These are phyloP conservation scores for Apodemia mormo DNA, from an alignment of 2,888 invertebrate species.

Conservation along the genomic window DNA sequence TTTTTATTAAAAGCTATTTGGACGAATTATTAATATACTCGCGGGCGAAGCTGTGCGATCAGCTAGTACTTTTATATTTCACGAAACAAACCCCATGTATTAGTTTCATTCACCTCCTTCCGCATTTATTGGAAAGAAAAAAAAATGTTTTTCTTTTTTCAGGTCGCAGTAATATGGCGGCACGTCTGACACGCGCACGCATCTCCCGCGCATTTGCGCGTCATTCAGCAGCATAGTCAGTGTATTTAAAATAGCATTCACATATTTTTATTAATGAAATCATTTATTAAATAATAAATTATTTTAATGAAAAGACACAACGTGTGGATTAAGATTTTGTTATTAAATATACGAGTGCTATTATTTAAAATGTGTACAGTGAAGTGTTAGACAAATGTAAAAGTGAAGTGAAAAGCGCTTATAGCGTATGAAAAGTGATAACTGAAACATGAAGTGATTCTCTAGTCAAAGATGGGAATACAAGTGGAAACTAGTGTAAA, in stretches of 20 bases:
- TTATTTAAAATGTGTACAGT: constrained; percentile 1
- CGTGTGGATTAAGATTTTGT: constrained; percentile 2
- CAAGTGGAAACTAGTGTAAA: constrained; percentile 73
- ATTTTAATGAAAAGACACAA: background rate
- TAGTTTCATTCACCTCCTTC: constrained; percentile 8
- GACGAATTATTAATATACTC: no score
- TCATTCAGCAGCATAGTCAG: constrained; percentile 2
- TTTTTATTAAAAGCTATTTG: no score
- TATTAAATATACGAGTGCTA: constrained; percentile 13
- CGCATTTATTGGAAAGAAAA: constrained; percentile 14
- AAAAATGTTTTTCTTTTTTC: constrained; percentile 37
- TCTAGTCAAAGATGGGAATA: constrained; percentile 67
- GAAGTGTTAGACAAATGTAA: constrained; percentile 2
- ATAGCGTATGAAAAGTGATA: constrained; percentile 29
- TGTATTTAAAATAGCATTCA: constrained; percentile 18
- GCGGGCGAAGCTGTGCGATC: no score
- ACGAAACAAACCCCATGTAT: background rate
- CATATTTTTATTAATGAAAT: constrained; percentile 17
- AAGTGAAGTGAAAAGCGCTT: constrained; percentile 22
- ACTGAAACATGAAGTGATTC: constrained; percentile 39
- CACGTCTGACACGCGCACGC: constrained; percentile 44
- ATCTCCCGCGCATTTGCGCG: constrained; percentile 20
- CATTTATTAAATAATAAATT: background rate
- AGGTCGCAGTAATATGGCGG: constrained; percentile 57
- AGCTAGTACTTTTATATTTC: background rate